A percentile compares a stretch with the other conserved stretches of the same genome.
These are phyloP conservation scores for Taurulus bubalis DNA, from an alignment of 2,113 vertebrate genomes.

Conservation along the genomic window DNA sequence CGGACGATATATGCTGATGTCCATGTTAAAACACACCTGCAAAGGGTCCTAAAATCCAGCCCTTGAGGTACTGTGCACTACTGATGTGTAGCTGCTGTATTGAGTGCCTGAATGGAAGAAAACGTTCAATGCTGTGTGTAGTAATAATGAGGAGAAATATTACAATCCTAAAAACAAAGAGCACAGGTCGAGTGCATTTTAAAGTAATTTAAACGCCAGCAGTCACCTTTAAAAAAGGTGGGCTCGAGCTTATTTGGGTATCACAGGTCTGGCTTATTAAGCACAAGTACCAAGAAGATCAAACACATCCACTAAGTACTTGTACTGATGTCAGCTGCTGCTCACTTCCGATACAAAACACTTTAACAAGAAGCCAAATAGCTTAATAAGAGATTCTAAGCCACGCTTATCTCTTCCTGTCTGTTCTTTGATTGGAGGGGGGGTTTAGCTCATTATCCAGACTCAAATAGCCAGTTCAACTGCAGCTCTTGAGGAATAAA, in stretches of 20 bases:
- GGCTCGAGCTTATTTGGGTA: conserved; percentile 9
- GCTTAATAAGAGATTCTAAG: conserved; percentile 60
- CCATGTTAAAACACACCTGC: neutral
- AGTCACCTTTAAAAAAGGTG: neutral
- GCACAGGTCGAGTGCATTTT: neutral
- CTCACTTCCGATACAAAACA: conserved; percentile 38
- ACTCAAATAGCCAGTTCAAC: conserved; percentile 72
- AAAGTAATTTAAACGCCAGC: conserved; percentile 1
- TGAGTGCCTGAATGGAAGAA: neutral
- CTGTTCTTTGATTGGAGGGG: conserved; percentile 68
- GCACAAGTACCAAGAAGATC: conserved; percentile 6
- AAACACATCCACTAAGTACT: conserved; percentile 9
- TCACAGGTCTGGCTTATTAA: conserved; percentile 5
- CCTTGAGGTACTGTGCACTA: neutral
- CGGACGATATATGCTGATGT: neutral
- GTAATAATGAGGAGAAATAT: neutral
- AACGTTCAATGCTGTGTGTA: neutral
- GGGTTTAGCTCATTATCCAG: conserved; percentile 75
- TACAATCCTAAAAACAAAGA: neutral
- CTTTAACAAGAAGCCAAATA: conserved; percentile 26
- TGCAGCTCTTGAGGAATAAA: conserved; percentile 32
- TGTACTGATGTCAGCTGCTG: conserved; percentile 17
- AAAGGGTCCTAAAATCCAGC: neutral
- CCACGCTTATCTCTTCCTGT: conserved; percentile 69
- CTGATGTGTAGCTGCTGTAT: neutral